phyloP scores from a whole-genome alignment of 1,140 invertebrate species.

The Hyles euphorbiae region DNA sequence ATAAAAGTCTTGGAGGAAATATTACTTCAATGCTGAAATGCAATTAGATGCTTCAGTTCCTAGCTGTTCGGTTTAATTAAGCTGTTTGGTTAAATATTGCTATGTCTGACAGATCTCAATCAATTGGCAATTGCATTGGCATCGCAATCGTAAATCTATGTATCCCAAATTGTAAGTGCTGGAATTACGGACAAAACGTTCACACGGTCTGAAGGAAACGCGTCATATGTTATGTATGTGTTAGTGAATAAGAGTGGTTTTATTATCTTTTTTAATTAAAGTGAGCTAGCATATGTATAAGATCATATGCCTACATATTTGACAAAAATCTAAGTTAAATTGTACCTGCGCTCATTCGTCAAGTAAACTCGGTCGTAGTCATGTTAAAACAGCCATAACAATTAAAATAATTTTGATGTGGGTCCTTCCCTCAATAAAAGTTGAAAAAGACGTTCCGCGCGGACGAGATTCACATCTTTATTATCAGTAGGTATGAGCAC shows the following conservation, averaged over 20 bases:
- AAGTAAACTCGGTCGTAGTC: neutral
- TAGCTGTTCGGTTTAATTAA: conserved; percentile 26
- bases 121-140: conserved; percentile 3
- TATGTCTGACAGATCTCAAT: conserved; percentile 8
- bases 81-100: conserved; percentile 21
- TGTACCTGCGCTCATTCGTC: neutral
- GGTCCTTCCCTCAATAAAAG: conserved; percentile 6
- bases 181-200: too few relatives aligned
- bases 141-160: conserved; percentile 29
- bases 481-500: conserved; percentile 23
- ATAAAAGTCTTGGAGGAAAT: conserved; percentile 25
- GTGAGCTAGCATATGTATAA: too few relatives aligned
- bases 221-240: too few relatives aligned
- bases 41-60: conserved; percentile 13
- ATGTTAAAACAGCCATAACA: neutral
- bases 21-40: conserved; percentile 21
- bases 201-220: too few relatives aligned
- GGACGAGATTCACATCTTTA: conserved; percentile 23
- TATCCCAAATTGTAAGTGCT: too few relatives aligned
- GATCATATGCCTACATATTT: too few relatives aligned
- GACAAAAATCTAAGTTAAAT: too few relatives aligned
- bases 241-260: too few relatives aligned
- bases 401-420: conserved; percentile 10
- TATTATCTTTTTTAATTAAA: too few relatives aligned
- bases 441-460: conserved; percentile 10